These are phyloP conservation scores for Gnathonemus echidnorhynchus DNA, from an alignment of 2,113 vertebrate species.

Conservation along the genomic window DNA sequence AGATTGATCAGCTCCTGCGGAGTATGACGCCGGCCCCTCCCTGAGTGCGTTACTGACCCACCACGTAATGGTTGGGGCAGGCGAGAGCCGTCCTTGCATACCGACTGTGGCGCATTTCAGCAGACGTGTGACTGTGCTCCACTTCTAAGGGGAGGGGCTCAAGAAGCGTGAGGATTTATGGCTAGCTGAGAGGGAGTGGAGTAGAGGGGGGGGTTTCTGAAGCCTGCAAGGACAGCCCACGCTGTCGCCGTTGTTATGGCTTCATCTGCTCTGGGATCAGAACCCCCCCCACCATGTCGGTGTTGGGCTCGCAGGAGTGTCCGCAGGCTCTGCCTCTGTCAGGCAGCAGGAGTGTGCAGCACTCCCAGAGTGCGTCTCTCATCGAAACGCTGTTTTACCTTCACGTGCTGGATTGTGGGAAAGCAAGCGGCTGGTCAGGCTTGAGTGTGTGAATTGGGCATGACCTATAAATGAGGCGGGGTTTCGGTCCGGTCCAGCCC, in stretches of 20 bases:
- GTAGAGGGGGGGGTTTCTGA: background rate
- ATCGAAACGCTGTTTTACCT: background rate
- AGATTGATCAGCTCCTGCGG: background rate
- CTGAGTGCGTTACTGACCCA: background rate
- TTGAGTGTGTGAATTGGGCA: background rate
- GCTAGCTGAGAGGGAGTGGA: background rate
- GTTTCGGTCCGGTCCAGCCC: background rate
- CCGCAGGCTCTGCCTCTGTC: background rate
- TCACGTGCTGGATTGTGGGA: background rate
- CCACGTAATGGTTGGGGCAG: background rate
- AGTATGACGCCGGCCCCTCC: background rate
- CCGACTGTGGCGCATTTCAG: background rate
- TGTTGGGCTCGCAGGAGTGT: background rate
- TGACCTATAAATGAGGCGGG: background rate
- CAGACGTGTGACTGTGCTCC: background rate
- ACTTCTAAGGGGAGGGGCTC: background rate
- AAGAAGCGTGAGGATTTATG: background rate
- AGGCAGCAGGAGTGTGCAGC: background rate
- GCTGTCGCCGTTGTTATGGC: background rate
- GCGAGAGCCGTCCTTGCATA: background rate
- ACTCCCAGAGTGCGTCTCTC: background rate
- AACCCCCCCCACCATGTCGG: too few species aligned
- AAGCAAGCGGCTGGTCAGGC: background rate
- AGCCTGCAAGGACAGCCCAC: background rate
- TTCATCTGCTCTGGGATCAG: background rate